A percentile compares a stretch with the other conserved stretches of the same genome.
Evolutionary conservation across 2,113 vertebrate genomes (phyloP).

Genomic region (Oenanthe oenanthe): DNA sequence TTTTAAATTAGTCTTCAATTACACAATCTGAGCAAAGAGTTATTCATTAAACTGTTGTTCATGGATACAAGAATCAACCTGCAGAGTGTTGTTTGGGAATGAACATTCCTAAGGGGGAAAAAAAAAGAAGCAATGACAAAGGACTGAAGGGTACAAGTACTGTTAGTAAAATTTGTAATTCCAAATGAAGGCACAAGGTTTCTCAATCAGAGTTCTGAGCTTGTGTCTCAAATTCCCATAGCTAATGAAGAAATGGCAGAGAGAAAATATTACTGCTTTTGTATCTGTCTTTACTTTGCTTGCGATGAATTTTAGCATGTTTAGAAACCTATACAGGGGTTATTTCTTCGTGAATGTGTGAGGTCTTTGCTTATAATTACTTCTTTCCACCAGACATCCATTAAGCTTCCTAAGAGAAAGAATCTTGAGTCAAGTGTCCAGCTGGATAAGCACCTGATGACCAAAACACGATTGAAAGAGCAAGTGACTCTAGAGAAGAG

Average conservation of each 20-base stretch:
- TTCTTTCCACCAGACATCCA: background rate
- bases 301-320: background rate
- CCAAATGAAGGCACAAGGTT: background rate
- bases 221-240: background rate
- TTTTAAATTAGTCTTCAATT: background rate
- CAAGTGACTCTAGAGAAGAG: background rate
- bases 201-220: background rate
- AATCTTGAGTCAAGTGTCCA: background rate
- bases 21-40: background rate
- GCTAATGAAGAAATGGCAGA: background rate
- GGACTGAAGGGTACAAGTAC: background rate
- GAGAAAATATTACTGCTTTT: background rate
- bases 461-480: background rate
- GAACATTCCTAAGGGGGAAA: background rate
- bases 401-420: background rate
- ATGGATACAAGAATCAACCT: background rate
- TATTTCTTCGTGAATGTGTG: background rate
- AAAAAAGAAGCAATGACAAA: background rate
- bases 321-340: accelerated
- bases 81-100: background rate
- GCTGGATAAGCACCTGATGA: background rate
- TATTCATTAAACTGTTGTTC: background rate
- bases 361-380: background rate
- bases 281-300: background rate
- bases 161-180: background rate